Percentiles rank a stretch among this genome's conserved stretches.
phyloP scores from a whole-genome alignment of 37 sponge, comb jelly and placozoan genomes.

The Ianthella basta region DNA sequence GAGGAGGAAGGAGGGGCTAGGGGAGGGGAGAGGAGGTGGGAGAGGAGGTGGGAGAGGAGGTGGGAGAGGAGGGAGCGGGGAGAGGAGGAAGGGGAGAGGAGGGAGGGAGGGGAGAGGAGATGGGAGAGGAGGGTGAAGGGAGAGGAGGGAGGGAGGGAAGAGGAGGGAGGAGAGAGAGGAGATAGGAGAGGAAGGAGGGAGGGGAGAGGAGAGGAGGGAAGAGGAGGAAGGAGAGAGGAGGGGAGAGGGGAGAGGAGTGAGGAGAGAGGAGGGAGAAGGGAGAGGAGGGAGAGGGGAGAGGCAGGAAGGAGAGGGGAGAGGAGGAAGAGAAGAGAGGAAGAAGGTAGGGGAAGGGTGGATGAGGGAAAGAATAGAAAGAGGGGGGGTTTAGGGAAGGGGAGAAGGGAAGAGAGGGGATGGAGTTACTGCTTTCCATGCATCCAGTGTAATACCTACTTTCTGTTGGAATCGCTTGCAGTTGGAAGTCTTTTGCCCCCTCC shows the following conservation, averaged over 20 bases:
- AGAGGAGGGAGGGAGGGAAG: not conserved
- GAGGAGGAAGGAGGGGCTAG: no score
- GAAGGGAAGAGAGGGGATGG: not conserved
- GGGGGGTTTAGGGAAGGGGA: not conserved
- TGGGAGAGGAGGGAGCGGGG: not conserved
- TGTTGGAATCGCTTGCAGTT: not conserved
- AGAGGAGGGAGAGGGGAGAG: no score
- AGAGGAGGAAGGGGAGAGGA: constrained; percentile 17
- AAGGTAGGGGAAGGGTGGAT: not conserved
- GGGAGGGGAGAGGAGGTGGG: not conserved
- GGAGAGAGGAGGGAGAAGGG: no score
- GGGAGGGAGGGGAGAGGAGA: not conserved
- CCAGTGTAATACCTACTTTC: not conserved
- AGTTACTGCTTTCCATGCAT: not conserved
- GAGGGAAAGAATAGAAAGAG: not conserved
- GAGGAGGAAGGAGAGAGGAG: no score
- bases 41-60: not conserved
- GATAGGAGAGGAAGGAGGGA: not conserved
- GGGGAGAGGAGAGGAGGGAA: not conserved
- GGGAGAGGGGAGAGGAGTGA: no score
- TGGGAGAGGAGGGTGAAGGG: not conserved
- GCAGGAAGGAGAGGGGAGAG: no score
- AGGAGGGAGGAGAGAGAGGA: not conserved
- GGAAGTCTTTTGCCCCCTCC: constrained; percentile 60
- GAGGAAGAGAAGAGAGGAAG: no score